phyloP scores from a whole-genome alignment of 2,888 invertebrate species.

The Melanotus villosus region DNA sequence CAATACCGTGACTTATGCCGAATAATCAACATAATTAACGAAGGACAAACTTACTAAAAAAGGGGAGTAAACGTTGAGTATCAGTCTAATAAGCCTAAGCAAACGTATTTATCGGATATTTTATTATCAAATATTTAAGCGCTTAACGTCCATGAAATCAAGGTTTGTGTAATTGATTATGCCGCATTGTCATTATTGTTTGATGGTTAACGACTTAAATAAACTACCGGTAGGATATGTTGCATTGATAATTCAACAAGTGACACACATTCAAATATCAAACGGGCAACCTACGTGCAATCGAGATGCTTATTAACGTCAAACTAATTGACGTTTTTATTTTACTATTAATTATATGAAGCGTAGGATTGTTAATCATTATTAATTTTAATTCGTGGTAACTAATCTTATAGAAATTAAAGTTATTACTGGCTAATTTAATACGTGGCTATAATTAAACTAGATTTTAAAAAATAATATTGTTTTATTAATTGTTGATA shows the following conservation, averaged over 20 bases:
- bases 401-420: too few relatives aligned
- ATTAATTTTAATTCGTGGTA: too few relatives aligned
- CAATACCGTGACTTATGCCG: too few relatives aligned
- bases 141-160: constrained; percentile 1
- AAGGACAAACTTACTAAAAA: too few relatives aligned
- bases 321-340: neutral
- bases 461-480: too few relatives aligned
- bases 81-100: too few relatives aligned
- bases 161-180: constrained; percentile 5
- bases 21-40: too few relatives aligned
- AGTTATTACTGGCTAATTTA: too few relatives aligned
- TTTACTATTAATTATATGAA: neutral
- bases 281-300: neutral
- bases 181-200: constrained; percentile 5
- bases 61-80: too few relatives aligned
- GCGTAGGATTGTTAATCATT: too few relatives aligned
- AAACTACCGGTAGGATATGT: constrained; percentile 10
- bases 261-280: neutral
- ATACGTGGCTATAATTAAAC: too few relatives aligned
- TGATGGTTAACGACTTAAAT: neutral
- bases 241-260: constrained; percentile 1
- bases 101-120: neutral
- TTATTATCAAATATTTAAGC: constrained; percentile 11
- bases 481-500: too few relatives aligned
- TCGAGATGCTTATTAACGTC: neutral